Conservation (phyloP, 2,888 invertebrate genomes). For the Leucophora obtusa region DNA sequence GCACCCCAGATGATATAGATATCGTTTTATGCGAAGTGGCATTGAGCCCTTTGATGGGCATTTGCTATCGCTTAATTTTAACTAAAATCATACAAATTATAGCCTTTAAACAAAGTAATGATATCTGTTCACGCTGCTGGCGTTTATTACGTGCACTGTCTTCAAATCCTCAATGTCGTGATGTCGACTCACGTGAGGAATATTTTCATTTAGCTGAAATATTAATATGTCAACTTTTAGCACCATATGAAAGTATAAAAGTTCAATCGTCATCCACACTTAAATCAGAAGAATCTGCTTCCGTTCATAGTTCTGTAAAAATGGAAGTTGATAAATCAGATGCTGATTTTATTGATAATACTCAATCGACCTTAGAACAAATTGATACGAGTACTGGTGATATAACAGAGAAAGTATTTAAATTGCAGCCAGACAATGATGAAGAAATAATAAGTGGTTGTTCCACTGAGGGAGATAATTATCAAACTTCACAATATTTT, state of each 20-base stretch:
- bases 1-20: slow-evolving; percentile 69
- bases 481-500: slow-evolving; percentile 70
- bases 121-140: slow-evolving; percentile 74
- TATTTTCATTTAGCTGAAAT: slow-evolving; percentile 77
- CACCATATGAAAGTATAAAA: slow-evolving; percentile 75
- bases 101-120: slow-evolving; percentile 75
- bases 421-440: slow-evolving; percentile 70
- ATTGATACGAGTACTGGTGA: slow-evolving; percentile 7
- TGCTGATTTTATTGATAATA: slow-evolving; percentile 31
- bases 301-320: slow-evolving; percentile 59
- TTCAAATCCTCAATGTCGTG: slow-evolving; percentile 73
- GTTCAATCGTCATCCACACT: slow-evolving; percentile 46
- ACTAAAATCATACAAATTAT: slow-evolving; percentile 75
- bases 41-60: slow-evolving; percentile 74
- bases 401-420: slow-evolving; percentile 70
- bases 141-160: slow-evolving; percentile 74
- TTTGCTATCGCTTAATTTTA: slow-evolving; percentile 74
- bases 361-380: slow-evolving; percentile 28
- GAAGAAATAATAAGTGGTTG: slow-evolving; percentile 67
- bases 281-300: slow-evolving; percentile 20
- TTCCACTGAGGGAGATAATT: slow-evolving; percentile 9
- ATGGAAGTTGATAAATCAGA: slow-evolving; percentile 67
- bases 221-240: slow-evolving; percentile 75
- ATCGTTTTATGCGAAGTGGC: slow-evolving; percentile 70
- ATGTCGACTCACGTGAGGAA: slow-evolving; percentile 73